Evolutionary conservation across 2,113 vertebrate genomes (phyloP).

Genomic region (Pithys albifrons): DNA sequence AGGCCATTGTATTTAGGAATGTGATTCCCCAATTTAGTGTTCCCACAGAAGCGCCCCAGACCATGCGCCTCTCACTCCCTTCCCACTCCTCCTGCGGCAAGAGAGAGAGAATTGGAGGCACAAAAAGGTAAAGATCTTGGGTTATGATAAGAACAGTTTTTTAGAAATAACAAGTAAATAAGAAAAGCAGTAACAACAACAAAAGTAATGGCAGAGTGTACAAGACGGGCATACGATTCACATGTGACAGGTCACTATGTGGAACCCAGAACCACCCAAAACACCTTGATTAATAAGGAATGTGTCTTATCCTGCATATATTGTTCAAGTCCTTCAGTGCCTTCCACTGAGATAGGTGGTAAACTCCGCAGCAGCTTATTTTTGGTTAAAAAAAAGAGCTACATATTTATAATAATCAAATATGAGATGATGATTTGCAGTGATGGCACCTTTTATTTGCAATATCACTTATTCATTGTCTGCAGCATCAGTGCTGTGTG

Average conservation of each 20-base stretch:
- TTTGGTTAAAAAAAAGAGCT: neutral
- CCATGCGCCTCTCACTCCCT: neutral
- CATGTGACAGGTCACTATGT: neutral
- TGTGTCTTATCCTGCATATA: neutral
- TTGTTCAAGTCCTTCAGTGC: neutral
- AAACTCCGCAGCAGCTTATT: neutral
- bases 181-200: neutral
- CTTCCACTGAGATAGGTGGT: neutral
- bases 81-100: fast-evolving
- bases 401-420: neutral
- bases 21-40: neutral
- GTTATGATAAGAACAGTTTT: neutral
- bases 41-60: neutral
- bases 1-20: neutral
- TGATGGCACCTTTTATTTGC: neutral
- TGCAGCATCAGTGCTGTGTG: neutral
- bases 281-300: neutral
- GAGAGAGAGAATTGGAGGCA: neutral
- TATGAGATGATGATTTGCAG: neutral
- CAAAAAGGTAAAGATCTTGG: neutral
- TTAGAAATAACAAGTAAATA: neutral
- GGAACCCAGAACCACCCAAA: neutral
- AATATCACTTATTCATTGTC: no score
- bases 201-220: neutral
- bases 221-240: neutral